Conservation (phyloP, 2,888 invertebrate species). For the Diabrotica balteata region DNA sequence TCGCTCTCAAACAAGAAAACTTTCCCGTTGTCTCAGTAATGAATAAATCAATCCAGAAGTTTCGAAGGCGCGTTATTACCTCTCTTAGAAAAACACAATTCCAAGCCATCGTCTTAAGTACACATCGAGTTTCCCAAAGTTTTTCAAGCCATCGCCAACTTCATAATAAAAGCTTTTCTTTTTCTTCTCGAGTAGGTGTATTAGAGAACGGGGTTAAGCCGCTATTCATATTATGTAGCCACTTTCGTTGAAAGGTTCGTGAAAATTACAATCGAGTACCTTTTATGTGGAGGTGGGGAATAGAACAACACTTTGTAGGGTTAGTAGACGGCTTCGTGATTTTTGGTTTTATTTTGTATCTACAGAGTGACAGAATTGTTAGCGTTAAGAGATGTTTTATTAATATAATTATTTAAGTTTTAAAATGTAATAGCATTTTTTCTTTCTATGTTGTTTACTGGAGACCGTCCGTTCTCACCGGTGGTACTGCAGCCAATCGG, state of each 20-base stretch:
- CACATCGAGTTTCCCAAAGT: conserved; percentile 21
- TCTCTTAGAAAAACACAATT: conserved; percentile 11
- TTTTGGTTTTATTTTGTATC: no score
- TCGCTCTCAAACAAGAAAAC: conserved; percentile 15
- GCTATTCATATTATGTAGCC: conserved; percentile 21
- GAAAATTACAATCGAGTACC: conserved; percentile 15
- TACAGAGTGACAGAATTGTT: background rate
- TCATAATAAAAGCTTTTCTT: conserved; percentile 23
- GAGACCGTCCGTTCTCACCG: no score
- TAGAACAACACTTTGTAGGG: background rate
- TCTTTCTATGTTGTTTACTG: no score
- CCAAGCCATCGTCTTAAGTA: conserved; percentile 22
- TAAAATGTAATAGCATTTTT: no score
- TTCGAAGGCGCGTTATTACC: conserved; percentile 2
- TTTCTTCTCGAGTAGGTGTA: conserved; percentile 12
- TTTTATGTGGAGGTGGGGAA: background rate
- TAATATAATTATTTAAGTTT: no score
- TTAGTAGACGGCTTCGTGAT: no score
- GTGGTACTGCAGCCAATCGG: no score
- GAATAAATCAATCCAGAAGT: conserved; percentile 17
- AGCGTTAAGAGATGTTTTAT: no score
- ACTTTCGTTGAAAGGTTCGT: conserved; percentile 24
- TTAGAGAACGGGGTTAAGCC: conserved; percentile 27
- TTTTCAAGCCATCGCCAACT: conserved; percentile 21
- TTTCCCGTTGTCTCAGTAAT: conserved; percentile 12